A percentile compares a stretch with the other conserved stretches of the same genome.
These are phyloP conservation scores for Spinibarbus caldwelli DNA, from an alignment of 2,797 vertebrate species.

Conservation along the genomic window DNA sequence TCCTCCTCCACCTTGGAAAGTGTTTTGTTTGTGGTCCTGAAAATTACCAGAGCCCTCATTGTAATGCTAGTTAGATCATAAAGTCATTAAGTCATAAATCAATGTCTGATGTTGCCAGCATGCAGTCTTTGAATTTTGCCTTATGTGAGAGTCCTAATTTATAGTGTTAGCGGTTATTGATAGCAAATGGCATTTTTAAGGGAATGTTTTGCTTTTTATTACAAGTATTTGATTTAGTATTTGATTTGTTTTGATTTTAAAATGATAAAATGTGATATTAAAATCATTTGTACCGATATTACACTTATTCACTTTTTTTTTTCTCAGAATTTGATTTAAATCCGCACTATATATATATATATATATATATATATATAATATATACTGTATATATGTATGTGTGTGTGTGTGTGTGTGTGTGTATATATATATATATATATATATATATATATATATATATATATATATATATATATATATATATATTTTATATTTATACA, in stretches of 20 bases:
- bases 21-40: conserved; percentile 13
- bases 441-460: too few relatives aligned
- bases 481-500: too few relatives aligned
- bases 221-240: neutral
- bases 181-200: neutral
- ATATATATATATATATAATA: too few relatives aligned
- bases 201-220: neutral
- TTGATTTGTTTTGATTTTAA: neutral
- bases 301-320: too few relatives aligned
- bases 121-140: neutral
- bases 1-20: neutral
- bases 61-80: conserved; percentile 19
- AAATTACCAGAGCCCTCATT: conserved; percentile 12
- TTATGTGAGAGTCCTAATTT: neutral
- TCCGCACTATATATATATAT: too few relatives aligned
- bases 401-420: too few relatives aligned
- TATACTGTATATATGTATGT: too few relatives aligned
- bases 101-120: neutral
- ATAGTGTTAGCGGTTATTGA: neutral
- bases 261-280: neutral
- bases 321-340: too few relatives aligned
- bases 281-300: too few relatives aligned
- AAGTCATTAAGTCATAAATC: conserved; percentile 34
- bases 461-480: too few relatives aligned
- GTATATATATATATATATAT: too few relatives aligned